Evolutionary conservation across 2,888 invertebrate species (phyloP), one percentile per base, ranked within the genome.

Genomic region (Pollenia amentaria): DNA sequence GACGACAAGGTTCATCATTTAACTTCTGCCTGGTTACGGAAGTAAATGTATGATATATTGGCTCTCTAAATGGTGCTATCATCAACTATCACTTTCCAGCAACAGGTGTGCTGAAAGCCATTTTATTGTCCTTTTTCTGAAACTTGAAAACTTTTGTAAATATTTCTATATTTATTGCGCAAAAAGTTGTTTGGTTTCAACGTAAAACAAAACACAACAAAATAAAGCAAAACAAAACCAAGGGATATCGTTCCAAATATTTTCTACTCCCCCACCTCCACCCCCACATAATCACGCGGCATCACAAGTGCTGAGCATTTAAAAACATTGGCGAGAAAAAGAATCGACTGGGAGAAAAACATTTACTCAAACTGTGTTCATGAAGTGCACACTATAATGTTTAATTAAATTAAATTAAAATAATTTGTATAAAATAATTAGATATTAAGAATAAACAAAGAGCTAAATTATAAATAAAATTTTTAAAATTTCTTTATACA

Each of bases 361-460:
- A n/a, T 67, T 7, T 1, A 44, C 29, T 7, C 8, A 48, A 67
- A 18, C 12, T 21, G 18, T 44, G 44, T 65, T 38, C 53, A 76
- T 53, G 40, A 53, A 14, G 4, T 6, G 1, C 29, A 29, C 29
- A 6, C 14, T 53, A 51, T n/a, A 78, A 70, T 69, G 60, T 78
- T 78, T 78, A 78, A 78, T 78, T 18, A 18, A 78, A 62, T 70
- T 78, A 78, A 78, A 77, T 77, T 67, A 70, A 60, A 60, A 42
- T 29, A 16, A 53, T 76, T 42, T 76, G 53, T 77, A 57, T 48
- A 69, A 46, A 75, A 62, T 40, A 64, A 14, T 29, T 67, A 67
- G 46, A 46, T 67, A 12, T 21, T 29, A 67, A 67, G 21, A 46
- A 64, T 55, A 60, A 60, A 16, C 16, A 42, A 44, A 12, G 14